Evolutionary conservation across 2,797 vertebrate species (phyloP).

Genomic region (Halcyon smyrnensis): DNA sequence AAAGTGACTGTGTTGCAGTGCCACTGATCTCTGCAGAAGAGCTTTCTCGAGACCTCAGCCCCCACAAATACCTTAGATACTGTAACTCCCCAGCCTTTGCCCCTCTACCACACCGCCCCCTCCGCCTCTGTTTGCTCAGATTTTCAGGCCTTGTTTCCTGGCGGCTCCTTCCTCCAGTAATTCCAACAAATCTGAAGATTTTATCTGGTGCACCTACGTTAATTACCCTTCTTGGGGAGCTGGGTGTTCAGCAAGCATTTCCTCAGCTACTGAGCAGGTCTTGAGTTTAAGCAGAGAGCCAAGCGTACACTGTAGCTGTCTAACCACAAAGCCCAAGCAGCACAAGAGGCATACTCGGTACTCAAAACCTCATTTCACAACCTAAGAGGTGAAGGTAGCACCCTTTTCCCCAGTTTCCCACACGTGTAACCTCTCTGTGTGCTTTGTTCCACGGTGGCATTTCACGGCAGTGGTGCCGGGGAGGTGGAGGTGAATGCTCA

Average conservation of each 20-base stretch:
- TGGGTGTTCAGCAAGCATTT: not conserved
- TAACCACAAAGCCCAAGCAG: not conserved
- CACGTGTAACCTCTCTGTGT: accelerated
- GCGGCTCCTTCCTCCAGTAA: not conserved
- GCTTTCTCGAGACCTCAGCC: not conserved
- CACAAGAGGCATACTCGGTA: not conserved
- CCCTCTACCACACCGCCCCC: accelerated
- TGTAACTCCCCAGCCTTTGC: accelerated
- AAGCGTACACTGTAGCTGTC: not conserved
- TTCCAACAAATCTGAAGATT: not conserved
- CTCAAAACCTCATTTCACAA: not conserved
- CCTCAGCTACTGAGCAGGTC: not conserved
- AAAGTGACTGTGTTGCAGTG: accelerated
- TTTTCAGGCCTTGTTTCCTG: not conserved
- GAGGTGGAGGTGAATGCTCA: not conserved
- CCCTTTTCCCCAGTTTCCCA: not conserved
- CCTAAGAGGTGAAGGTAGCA: not conserved
- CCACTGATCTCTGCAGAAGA: not conserved
- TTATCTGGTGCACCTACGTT: not conserved
- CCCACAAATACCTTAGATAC: not conserved
- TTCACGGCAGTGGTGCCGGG: accelerated
- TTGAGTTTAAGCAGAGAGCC: not conserved
- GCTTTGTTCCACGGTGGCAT: not conserved
- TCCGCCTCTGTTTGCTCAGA: not conserved
- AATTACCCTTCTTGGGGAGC: not conserved